A percentile compares a stretch with the other conserved stretches of the same genome.
Conservation (phyloP, 2,113 vertebrate genomes). For the Sander lucioperca region DNA sequence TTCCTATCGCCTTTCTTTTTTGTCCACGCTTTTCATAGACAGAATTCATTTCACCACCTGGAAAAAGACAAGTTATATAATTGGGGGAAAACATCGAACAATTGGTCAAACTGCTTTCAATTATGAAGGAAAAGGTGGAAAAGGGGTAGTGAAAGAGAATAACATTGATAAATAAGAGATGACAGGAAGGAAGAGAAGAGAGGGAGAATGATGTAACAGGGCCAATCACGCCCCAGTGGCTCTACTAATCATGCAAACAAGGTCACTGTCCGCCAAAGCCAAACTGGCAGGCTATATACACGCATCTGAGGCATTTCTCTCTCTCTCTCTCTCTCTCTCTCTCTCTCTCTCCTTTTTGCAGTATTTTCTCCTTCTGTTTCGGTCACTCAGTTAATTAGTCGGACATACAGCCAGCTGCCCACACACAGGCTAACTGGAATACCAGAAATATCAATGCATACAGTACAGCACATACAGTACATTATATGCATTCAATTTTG, state of each 20-base stretch:
- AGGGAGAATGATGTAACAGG: constrained; percentile 71
- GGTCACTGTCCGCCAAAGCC: constrained; percentile 79
- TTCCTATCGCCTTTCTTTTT: neutral
- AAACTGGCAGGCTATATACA: constrained; percentile 71
- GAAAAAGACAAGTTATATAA: constrained; percentile 8
- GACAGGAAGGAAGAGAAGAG: constrained; percentile 68
- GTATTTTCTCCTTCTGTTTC: constrained; percentile 58
- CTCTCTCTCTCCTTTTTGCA: constrained; percentile 18
- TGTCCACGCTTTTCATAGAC: neutral
- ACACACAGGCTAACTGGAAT: constrained; percentile 24
- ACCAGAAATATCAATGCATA: constrained; percentile 7
- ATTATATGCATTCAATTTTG: neutral
- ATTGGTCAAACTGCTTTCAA: constrained; percentile 40
- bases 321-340: neutral
- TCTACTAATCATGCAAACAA: constrained; percentile 84
- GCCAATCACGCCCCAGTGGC: constrained; percentile 78
- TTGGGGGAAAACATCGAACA: constrained; percentile 8
- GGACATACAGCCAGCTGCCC: constrained; percentile 40
- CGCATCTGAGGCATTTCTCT: constrained; percentile 52
- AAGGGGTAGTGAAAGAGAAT: constrained; percentile 51
- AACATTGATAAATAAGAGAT: constrained; percentile 77
- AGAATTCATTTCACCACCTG: constrained; percentile 1
- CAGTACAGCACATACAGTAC: neutral
- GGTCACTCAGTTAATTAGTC: constrained; percentile 54
- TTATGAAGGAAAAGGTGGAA: constrained; percentile 39